Base-by-base conservation (phyloP, 2,797 vertebrate species). In the Amazona ochrocephala region DNA sequence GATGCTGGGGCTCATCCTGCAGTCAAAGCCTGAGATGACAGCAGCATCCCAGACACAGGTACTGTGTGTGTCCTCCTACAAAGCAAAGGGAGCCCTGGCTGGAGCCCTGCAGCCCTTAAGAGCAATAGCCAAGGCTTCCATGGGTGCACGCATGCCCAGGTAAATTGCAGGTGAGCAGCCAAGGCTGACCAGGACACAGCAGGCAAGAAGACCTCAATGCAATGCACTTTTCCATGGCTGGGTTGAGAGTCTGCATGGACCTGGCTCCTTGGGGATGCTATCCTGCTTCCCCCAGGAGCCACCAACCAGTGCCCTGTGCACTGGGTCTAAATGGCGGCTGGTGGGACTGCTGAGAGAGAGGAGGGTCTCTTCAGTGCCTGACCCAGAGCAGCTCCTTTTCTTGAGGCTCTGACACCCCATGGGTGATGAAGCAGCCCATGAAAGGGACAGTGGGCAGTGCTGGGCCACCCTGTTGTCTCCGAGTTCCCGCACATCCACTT, bases 141-240 rank as follows among this genome's bases (percentile, higher is more conserved):
- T 7, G 44, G 22, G 47, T 6, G 24, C 18, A 61, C 7, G 13
- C 3, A 0, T 21, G 39, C 65, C 27, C 11, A 19, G 30, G 16
- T 16, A 19, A 66, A 47, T 41, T 58, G 34, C 30, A n/a, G 15
- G 39, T 41, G 26, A 18, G 11, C 53, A 51, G 34, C 41, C 15
- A 34, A 42, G 30, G n/a, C 16, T 76, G 53, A 18, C 34, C 6
- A n/a, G 53, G 32, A 20, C 16, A 14, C 8, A 39, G 54, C 27
- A 53, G 58, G 60, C 1, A 19, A 64, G 60, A 84, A 58, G 3
- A 41, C 54, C 34, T 60, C 48, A 60, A 4, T 44, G 26, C 7
- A 41, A 13, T 14, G 15, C 0, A 2, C 24, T 50, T 90, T 84
- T 42, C 41, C 2, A 0, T 26, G 50, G 13, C 8, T n/a, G n/a